Evolutionary conservation across 1,140 invertebrate genomes (phyloP), one percentile per base, ranked within the genome.

Genomic region (Drosophila nasuta): DNA sequence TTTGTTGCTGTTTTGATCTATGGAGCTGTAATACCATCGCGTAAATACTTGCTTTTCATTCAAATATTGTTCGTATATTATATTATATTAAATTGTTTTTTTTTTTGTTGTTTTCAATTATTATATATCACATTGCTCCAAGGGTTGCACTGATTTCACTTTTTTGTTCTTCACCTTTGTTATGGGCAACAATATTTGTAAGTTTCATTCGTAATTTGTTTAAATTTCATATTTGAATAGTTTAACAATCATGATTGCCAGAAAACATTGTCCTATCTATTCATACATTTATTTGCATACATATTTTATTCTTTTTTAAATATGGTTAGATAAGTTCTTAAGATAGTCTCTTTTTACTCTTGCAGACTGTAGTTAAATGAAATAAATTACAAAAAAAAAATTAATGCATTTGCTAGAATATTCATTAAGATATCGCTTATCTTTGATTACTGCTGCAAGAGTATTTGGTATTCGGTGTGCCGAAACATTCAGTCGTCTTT

Each of bases 101-200:
- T 7, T 68, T 41, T 65, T 72, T 59, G 45, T 20, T 48, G 3
- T n/a, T 48, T 5, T 17, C 13, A 72, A 52, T 68, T 73, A 68
- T 54, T 68, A 51, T 67, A 73, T 86, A 86, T 86, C 82, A 86
- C 82, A 88, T 73, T 79, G 76, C 71, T 82, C 75, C 56, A 81
- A 54, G 66, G 65, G 65, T 48, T 25, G 48, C 43, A 11, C 5
- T 64, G 13, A 54, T 48, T 10, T 11, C 5, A 13, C 41, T 46
- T 64, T 1, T 74, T n/a, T n/a, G 41, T 43, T n/a, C 5, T 43
- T 25, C 20, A 25, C 20, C 41, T n/a, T 13, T n/a, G 3, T 58
- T 30, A 43, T 43, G 30, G 46, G 45, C 35, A 70, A 64, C 52
- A 62, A 57, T 33, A 43, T 62, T 30, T 5, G n/a, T 56, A 8